These are phyloP conservation scores for Lagocephalus sceleratus DNA, from an alignment of 2,797 vertebrate genomes.

Conservation along the genomic window DNA sequence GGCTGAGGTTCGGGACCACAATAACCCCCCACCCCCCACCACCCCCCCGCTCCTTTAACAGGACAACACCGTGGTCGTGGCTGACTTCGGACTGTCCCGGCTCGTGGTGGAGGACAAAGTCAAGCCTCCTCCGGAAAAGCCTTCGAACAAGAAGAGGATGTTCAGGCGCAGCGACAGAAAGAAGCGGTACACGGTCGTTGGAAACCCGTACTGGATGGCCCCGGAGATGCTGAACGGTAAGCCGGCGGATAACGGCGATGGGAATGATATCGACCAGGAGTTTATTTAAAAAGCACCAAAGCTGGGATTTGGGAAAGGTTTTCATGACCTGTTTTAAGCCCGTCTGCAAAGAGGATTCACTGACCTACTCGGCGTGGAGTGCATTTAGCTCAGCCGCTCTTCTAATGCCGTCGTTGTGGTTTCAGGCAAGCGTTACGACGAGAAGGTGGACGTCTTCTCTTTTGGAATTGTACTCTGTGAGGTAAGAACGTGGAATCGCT, in stretches of 20 bases:
- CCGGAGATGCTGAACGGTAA: conserved; percentile 95
- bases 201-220: conserved; percentile 97
- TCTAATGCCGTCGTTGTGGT: conserved; percentile 7
- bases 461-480: conserved; percentile 94
- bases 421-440: conserved; percentile 91
- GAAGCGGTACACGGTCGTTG: conserved; percentile 92
- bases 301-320: no score
- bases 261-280: no score
- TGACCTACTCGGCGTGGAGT: background rate
- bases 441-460: conserved; percentile 94
- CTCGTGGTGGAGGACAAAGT: conserved; percentile 89
- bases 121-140: conserved; percentile 80
- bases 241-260: conserved; percentile 6
- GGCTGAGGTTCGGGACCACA: background rate
- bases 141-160: conserved; percentile 82
- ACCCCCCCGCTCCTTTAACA: conserved; percentile 36
- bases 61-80: conserved; percentile 94
- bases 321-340: no score
- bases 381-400: background rate
- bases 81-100: conserved; percentile 90
- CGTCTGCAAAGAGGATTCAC: background rate
- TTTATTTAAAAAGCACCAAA: no score
- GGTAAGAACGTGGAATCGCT: conserved; percentile 69
- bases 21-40: no score
- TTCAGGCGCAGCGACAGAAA: conserved; percentile 85